These are phyloP conservation scores for Oligia strigilis DNA, from an alignment of 2,888 invertebrate genomes.

Conservation along the genomic window DNA sequence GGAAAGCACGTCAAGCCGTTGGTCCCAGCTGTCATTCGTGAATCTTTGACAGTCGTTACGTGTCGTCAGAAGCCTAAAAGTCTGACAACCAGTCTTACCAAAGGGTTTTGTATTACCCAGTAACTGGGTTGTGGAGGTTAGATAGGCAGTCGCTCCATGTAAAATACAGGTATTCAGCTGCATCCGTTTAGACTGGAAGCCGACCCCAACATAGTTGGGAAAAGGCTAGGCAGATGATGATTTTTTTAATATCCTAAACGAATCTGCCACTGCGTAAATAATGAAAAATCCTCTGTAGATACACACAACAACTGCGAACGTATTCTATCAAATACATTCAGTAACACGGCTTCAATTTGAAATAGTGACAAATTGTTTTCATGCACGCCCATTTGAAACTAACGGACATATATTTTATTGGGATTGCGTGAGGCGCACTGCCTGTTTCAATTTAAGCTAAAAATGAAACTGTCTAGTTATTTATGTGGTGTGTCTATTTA, in stretches of 20 bases:
- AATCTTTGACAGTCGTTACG: no score
- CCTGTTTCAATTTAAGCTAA: constrained; percentile 39
- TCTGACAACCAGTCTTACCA: no score
- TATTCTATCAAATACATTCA: constrained; percentile 22
- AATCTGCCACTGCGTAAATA: neutral
- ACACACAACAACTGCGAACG: neutral
- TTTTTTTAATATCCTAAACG: neutral
- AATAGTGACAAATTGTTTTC: constrained; percentile 53
- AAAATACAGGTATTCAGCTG: neutral
- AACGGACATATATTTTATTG: constrained; percentile 45
- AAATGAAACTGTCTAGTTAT: constrained; percentile 38
- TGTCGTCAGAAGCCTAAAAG: no score
- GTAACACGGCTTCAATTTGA: constrained; percentile 11
- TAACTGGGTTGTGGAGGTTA: no score
- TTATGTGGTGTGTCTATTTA: constrained; percentile 33
- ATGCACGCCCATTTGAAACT: constrained; percentile 47
- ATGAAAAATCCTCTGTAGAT: neutral
- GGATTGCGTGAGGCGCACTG: constrained; percentile 11
- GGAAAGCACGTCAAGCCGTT: no score
- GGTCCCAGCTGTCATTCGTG: no score
- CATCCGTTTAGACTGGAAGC: neutral
- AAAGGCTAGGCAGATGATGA: no score
- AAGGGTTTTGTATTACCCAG: no score
- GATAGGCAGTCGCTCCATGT: neutral
- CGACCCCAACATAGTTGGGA: neutral